These are phyloP conservation scores for Gymnorhina tibicen DNA, from an alignment of 2,113 vertebrate species.

Conservation along the genomic window DNA sequence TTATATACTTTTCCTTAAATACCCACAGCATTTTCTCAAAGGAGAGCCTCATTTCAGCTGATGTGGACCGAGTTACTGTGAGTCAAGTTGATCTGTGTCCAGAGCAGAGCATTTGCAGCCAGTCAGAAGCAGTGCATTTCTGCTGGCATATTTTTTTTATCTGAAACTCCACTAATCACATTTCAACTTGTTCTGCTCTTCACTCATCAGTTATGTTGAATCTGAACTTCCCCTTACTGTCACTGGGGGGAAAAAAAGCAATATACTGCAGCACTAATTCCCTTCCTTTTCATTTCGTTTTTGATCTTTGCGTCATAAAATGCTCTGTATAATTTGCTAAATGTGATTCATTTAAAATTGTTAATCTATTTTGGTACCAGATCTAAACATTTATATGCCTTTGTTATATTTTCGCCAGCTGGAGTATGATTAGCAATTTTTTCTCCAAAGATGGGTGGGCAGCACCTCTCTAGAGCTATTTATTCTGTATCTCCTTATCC, in stretches of 20 bases:
- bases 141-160: background rate
- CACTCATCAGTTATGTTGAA: background rate
- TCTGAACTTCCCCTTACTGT: background rate
- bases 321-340: background rate
- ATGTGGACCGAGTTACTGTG: background rate
- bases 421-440: background rate
- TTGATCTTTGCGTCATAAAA: background rate
- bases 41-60: background rate
- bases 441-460: background rate
- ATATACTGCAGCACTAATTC: background rate
- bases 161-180: background rate
- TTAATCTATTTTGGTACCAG: background rate
- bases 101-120: background rate
- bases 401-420: background rate
- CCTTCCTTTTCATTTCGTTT: background rate
- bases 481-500: background rate
- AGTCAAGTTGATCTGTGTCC: background rate
- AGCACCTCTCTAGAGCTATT: background rate
- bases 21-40: background rate
- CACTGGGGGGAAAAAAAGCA: background rate
- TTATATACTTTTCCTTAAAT: background rate
- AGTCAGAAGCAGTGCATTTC: background rate
- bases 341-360: background rate
- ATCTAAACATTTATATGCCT: background rate
- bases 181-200: background rate